phyloP scores from a whole-genome alignment of 2,797 vertebrate genomes.

The Sebastes flavidus region DNA sequence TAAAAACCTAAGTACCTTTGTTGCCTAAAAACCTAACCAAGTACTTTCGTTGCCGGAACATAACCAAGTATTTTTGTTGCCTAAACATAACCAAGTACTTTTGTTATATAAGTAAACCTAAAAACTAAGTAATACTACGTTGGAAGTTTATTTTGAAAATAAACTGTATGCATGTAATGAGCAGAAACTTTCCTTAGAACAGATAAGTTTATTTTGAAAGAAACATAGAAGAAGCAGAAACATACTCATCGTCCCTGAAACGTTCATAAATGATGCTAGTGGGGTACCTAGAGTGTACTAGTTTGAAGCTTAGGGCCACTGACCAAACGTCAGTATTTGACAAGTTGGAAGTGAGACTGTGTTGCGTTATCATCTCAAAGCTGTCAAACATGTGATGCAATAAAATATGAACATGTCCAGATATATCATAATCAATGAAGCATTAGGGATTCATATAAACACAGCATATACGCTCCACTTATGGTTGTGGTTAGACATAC shows the following conservation, averaged over 20 bases:
- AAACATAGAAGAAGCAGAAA: not conserved
- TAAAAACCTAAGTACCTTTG: not conserved
- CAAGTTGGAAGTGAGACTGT: not conserved
- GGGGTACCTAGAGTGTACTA: not conserved
- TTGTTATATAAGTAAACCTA: not conserved
- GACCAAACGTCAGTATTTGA: not conserved
- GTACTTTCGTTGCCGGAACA: no score
- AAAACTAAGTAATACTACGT: not conserved
- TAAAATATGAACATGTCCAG: slow-evolving; percentile 2
- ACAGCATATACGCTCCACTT: not conserved
- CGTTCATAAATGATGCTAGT: not conserved
- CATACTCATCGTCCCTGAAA: not conserved
- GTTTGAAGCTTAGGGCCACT: not conserved
- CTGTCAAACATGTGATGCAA: slow-evolving; percentile 5
- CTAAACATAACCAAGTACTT: no score
- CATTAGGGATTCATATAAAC: slow-evolving; percentile 18
- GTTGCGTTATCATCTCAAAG: not conserved
- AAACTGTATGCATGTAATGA: no score
- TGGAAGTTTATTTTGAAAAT: not conserved
- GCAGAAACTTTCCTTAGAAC: not conserved
- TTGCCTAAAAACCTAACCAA: no score
- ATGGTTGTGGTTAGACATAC: not conserved
- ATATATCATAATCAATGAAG: slow-evolving; percentile 19
- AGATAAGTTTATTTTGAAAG: not conserved
- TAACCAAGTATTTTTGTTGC: not conserved